A percentile compares a stretch with the other conserved stretches of the same genome.
Evolutionary conservation across 2,888 invertebrate genomes (phyloP).

Genomic region (Apodemia zela): DNA sequence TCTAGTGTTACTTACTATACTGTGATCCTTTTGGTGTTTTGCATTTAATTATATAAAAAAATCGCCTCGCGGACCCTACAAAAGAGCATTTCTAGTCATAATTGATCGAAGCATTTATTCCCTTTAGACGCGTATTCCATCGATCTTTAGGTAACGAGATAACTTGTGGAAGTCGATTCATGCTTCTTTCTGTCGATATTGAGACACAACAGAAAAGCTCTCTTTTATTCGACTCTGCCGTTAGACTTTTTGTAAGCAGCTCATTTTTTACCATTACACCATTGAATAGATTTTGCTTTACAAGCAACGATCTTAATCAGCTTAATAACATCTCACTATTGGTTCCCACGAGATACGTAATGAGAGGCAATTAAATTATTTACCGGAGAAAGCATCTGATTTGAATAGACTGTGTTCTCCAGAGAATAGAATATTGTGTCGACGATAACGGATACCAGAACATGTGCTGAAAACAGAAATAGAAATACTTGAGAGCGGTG

Average conservation of each 20-base stretch:
- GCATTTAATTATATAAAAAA: no score
- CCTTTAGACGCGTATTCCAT: no score
- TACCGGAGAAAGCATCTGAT: conserved; percentile 33
- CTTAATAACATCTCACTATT: conserved; percentile 12
- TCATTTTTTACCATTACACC: not conserved
- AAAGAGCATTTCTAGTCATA: no score
- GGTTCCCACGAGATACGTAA: conserved; percentile 34
- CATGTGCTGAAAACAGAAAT: conserved; percentile 11
- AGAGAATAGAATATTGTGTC: conserved; percentile 18
- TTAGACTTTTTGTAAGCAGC: not conserved
- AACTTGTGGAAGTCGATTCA: no score
- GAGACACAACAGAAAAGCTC: not conserved
- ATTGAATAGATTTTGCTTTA: conserved; percentile 6
- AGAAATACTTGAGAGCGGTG: conserved; percentile 26
- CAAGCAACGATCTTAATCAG: conserved; percentile 10
- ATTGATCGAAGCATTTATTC: no score
- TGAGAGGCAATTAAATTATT: conserved; percentile 30
- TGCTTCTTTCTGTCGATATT: not conserved
- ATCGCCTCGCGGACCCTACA: no score
- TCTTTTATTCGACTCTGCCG: not conserved
- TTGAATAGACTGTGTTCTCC: conserved; percentile 33
- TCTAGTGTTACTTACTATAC: no score
- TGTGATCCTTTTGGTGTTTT: no score
- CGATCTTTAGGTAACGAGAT: no score
- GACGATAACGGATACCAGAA: not conserved